These are phyloP conservation scores for Sandelia bainsii DNA, from an alignment of 2,797 vertebrate genomes.

Conservation along the genomic window DNA sequence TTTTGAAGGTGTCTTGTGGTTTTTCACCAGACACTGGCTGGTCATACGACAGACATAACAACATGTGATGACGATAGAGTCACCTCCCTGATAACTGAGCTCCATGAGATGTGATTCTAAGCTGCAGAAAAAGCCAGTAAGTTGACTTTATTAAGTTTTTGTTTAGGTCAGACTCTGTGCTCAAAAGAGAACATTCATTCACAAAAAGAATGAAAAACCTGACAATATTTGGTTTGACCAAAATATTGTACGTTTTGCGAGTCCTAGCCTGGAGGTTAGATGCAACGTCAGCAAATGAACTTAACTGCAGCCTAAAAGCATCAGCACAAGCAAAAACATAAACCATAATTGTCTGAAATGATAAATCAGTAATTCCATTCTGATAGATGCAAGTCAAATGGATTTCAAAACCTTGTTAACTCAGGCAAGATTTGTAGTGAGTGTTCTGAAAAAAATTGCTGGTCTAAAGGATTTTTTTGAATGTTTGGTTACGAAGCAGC, in stretches of 20 bases:
- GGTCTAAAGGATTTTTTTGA: constrained; percentile 50
- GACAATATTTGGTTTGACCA: neutral
- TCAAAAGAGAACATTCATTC: neutral
- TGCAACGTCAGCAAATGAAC: neutral
- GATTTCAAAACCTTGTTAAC: constrained; percentile 55
- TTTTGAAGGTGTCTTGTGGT: neutral
- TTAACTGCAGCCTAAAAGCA: neutral
- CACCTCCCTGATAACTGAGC: neutral
- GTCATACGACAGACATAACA: neutral
- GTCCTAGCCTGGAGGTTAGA: neutral
- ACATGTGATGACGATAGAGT: neutral
- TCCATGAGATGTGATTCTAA: neutral
- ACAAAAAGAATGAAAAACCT: neutral
- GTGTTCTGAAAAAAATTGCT: constrained; percentile 38
- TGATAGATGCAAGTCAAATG: constrained; percentile 9
- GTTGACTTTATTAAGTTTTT: neutral
- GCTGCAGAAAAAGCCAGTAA: neutral
- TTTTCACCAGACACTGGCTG: neutral
- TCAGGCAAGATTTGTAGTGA: constrained; percentile 50
- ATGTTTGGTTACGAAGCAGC: constrained; percentile 69
- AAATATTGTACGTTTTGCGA: neutral
- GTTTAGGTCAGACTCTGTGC: neutral
- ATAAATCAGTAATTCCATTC: neutral
- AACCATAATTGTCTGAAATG: neutral
- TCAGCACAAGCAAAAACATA: neutral